Conservation (phyloP, 2,113 vertebrate genomes). For the Phocoena phocoena region DNA sequence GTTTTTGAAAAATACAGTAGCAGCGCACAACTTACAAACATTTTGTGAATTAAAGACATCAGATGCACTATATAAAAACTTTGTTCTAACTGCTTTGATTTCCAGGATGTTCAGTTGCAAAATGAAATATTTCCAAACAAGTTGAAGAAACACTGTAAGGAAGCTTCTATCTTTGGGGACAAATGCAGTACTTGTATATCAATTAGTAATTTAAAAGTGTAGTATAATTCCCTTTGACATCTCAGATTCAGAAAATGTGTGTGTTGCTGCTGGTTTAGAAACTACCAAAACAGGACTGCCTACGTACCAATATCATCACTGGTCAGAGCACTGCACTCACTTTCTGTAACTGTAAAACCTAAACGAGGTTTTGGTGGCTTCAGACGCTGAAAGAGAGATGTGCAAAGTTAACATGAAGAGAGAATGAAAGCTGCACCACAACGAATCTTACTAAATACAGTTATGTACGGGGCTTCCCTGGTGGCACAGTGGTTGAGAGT, state of each 20-base stretch:
- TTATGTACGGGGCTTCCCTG: no score
- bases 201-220: background rate
- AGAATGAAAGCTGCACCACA: no score
- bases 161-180: background rate
- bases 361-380: background rate
- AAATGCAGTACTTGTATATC: background rate
- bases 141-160: background rate
- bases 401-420: accelerated
- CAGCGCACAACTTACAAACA: background rate
- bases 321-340: no score
- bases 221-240: background rate
- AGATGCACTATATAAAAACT: background rate
- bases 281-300: background rate
- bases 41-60: background rate
- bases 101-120: background rate
- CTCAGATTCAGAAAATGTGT: background rate
- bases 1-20: accelerated
- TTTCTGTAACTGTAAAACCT: background rate
- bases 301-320: accelerated
- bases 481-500: no score
- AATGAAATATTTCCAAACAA: background rate
- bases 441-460: no score
- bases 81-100: background rate
- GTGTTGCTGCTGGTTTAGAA: background rate
- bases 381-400: background rate